phyloP scores from a whole-genome alignment of 30 jellyfish, hydroid and myxozoan genomes.

The Aurelia sp. region DNA sequence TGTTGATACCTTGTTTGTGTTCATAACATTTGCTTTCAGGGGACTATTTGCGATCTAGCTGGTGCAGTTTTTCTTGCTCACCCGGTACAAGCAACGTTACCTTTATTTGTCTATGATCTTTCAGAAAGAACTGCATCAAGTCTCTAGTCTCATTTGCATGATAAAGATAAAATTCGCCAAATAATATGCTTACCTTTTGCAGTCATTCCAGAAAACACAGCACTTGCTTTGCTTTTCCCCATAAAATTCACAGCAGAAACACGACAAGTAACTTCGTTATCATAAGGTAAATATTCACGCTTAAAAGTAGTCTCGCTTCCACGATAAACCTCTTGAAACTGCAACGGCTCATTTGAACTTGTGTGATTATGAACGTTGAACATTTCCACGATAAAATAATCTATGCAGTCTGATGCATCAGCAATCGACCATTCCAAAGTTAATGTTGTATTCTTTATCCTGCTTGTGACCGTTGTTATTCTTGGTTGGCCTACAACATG shows the following conservation, averaged over 20 bases:
- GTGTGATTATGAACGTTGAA: neutral
- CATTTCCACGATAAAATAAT: slow-evolving; percentile 38
- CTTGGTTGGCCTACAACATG: slow-evolving; percentile 14
- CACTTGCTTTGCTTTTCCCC: slow-evolving; percentile 66
- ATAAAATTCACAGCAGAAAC: slow-evolving; percentile 49
- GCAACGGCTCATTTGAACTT: neutral
- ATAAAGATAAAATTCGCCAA: too few species aligned
- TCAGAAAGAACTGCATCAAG: too few species aligned
- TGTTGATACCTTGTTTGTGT: too few species aligned
- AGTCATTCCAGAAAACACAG: slow-evolving; percentile 28
- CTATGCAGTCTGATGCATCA: slow-evolving; percentile 5
- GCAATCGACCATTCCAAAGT: slow-evolving; percentile 18
- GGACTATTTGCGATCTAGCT: too few species aligned
- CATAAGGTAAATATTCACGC: slow-evolving; percentile 43
- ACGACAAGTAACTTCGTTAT: slow-evolving; percentile 53
- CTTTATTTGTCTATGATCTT: too few species aligned
- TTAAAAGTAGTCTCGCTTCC: slow-evolving; percentile 35
- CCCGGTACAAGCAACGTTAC: too few species aligned
- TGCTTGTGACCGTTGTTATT: slow-evolving; percentile 1
- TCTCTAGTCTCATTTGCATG: too few species aligned
- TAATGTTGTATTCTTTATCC: neutral
- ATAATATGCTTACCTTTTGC: slow-evolving; percentile 13
- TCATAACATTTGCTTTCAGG: too few species aligned
- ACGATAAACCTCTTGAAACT: slow-evolving; percentile 57
- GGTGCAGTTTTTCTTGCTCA: too few species aligned